phyloP scores from a whole-genome alignment of 2,797 vertebrate genomes.

The Eulemur albifrons region DNA sequence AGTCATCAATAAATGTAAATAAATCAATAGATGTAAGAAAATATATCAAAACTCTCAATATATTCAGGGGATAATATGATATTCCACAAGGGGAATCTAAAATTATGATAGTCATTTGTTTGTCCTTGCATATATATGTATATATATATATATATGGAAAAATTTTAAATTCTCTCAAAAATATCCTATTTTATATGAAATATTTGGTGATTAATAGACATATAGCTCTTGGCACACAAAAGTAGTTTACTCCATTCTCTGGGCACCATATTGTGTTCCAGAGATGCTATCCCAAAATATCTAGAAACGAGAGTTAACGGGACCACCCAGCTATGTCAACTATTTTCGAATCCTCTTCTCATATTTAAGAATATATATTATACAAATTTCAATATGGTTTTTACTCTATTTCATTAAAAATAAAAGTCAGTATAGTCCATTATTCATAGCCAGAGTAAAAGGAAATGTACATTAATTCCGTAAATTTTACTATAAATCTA shows the following conservation, averaged over 20 bases:
- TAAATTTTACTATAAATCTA: neutral
- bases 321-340: neutral
- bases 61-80: neutral
- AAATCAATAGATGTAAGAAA: neutral
- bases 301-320: neutral
- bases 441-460: conserved; percentile 36
- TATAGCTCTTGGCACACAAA: neutral
- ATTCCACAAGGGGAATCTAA: neutral
- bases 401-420: conserved; percentile 10
- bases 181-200: neutral
- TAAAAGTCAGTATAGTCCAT: neutral
- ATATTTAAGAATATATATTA: neutral
- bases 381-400: neutral
- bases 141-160: neutral
- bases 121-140: neutral
- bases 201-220: neutral
- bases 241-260: neutral
- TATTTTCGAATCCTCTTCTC: neutral
- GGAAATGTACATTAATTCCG: conserved; percentile 25
- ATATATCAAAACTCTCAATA: neutral
- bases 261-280: neutral
- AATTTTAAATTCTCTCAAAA: neutral
- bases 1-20: conserved; percentile 22
- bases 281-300: neutral
- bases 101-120: neutral